These are phyloP conservation scores for Daktulosphaira vitifoliae DNA, from an alignment of 1,140 invertebrate species.

Conservation along the genomic window DNA sequence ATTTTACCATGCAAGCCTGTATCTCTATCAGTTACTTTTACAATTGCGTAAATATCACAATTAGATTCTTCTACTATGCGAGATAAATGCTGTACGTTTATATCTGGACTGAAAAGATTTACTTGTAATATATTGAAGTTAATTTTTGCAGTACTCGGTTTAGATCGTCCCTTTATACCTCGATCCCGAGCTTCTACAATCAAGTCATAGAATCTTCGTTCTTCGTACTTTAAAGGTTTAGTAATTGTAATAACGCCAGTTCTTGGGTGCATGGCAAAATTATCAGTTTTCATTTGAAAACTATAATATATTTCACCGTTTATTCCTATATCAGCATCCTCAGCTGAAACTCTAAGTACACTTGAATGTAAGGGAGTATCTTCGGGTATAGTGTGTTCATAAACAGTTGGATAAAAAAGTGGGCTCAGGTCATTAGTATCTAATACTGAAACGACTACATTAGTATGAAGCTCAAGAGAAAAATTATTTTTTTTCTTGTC, in stretches of 20 bases:
- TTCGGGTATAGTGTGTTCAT: slow-evolving; percentile 79
- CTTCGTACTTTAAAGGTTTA: slow-evolving; percentile 58
- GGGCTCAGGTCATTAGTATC: slow-evolving; percentile 90
- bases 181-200: slow-evolving; percentile 75
- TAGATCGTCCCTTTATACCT: slow-evolving; percentile 55
- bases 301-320: slow-evolving; percentile 96
- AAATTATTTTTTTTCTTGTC: slow-evolving; percentile 50
- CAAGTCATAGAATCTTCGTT: slow-evolving; percentile 61
- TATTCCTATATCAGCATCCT: slow-evolving; percentile 86
- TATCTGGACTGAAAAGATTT: slow-evolving; percentile 77
- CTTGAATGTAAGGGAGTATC: slow-evolving; percentile 75
- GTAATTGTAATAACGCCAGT: slow-evolving; percentile 80
- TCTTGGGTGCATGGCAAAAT: slow-evolving; percentile 86
- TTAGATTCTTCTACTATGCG: slow-evolving; percentile 75
- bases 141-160: slow-evolving; percentile 61
- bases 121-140: slow-evolving; percentile 71
- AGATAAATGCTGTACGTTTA: slow-evolving; percentile 67
- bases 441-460: slow-evolving; percentile 67
- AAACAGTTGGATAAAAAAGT: slow-evolving; percentile 77
- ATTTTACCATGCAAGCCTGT: slow-evolving; percentile 74
- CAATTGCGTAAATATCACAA: slow-evolving; percentile 80
- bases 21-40: slow-evolving; percentile 73
- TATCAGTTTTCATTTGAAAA: slow-evolving; percentile 71
- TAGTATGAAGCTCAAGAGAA: slow-evolving; percentile 57
- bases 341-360: slow-evolving; percentile 68